Evolutionary conservation across 1,140 invertebrate species (phyloP).

Genomic region (Zaprionus camerounensis): DNA sequence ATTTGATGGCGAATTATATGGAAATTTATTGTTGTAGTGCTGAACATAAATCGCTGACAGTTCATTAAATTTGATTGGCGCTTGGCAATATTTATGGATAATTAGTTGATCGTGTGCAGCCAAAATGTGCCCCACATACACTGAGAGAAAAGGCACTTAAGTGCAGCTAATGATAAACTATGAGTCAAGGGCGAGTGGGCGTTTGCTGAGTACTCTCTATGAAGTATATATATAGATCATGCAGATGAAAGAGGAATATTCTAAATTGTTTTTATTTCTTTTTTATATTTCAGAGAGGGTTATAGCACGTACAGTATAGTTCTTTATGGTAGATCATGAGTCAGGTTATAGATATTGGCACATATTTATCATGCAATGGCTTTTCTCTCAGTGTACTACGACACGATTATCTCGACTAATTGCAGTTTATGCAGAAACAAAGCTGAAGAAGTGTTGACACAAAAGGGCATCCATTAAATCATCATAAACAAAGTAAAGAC

Average conservation of each 20-base stretch:
- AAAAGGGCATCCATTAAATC: conserved; percentile 22
- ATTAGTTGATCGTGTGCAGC: conserved; percentile 42
- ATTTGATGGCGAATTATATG: conserved; percentile 69
- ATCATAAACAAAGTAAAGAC: conserved; percentile 11
- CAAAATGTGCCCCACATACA: conserved; percentile 2
- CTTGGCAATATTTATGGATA: conserved; percentile 58
- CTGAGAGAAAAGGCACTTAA: conserved; percentile 5
- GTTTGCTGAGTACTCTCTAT: background rate
- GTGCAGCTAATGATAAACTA: conserved; percentile 7
- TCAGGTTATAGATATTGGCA: no score
- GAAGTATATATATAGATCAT: background rate
- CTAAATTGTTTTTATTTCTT: background rate
- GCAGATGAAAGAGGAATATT: background rate
- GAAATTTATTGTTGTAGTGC: conserved; percentile 48
- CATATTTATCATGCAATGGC: no score
- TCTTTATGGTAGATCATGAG: no score
- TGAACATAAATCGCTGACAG: conserved; percentile 71
- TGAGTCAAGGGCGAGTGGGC: background rate
- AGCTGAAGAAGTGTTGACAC: background rate
- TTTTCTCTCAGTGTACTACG: conserved; percentile 16
- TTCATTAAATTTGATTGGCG: conserved; percentile 63
- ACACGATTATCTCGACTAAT: conserved; percentile 13
- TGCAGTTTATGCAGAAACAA: conserved; percentile 7
- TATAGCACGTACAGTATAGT: no score
- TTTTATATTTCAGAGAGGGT: no score